These are phyloP conservation scores for Ectemnius continuus DNA, from an alignment of 2,888 invertebrate genomes.

Conservation along the genomic window DNA sequence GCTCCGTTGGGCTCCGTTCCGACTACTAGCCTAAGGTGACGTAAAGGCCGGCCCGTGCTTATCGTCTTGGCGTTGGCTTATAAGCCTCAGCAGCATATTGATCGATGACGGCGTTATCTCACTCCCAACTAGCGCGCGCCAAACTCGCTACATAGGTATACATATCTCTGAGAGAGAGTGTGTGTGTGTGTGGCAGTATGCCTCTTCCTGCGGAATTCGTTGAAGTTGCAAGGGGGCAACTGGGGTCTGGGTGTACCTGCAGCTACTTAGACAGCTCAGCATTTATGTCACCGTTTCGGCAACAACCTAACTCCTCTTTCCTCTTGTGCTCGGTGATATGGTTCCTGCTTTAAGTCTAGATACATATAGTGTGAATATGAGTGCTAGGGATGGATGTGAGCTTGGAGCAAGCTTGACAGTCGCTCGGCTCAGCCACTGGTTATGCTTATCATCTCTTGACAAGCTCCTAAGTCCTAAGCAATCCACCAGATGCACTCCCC, in stretches of 20 bases:
- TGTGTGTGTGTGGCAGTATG: too few relatives aligned
- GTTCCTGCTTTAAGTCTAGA: background rate
- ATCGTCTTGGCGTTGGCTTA: slow-evolving; percentile 22
- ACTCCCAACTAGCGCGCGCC: slow-evolving; percentile 5
- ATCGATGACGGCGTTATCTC: slow-evolving; percentile 53
- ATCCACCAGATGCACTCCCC: background rate
- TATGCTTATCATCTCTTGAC: background rate
- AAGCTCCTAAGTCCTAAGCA: background rate
- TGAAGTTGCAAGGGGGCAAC: background rate
- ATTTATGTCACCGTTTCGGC: slow-evolving; percentile 13
- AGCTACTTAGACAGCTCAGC: slow-evolving; percentile 7
- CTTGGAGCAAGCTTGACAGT: background rate
- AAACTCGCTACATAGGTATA: slow-evolving; percentile 10
- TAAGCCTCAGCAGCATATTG: slow-evolving; percentile 49
- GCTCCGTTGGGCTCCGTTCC: background rate
- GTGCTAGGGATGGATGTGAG: too few relatives aligned
- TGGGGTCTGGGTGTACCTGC: background rate
- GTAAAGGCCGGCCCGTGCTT: slow-evolving; percentile 17
- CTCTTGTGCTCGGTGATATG: background rate
- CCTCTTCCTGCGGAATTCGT: slow-evolving; percentile 7
- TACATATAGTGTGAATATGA: too few relatives aligned
- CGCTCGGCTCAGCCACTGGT: background rate
- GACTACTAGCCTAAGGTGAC: slow-evolving; percentile 8
- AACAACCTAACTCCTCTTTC: background rate
- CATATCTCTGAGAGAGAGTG: too few relatives aligned